Evolutionary conservation across 2,797 vertebrate species (phyloP).

Genomic region (Lagorchestes hirsutus): DNA sequence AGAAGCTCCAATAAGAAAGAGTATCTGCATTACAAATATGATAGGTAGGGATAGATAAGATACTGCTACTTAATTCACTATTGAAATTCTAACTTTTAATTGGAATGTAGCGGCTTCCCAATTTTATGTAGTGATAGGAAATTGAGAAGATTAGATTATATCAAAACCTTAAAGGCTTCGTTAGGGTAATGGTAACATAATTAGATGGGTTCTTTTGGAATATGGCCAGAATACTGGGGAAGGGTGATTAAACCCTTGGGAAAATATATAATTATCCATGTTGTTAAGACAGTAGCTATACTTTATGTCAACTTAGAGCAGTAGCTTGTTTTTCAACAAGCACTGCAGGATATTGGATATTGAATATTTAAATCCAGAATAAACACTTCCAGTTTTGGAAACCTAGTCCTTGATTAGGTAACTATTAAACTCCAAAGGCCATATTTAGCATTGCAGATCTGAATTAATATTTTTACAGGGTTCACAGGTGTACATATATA

Average conservation of each 20-base stretch:
- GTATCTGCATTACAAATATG: slow-evolving; percentile 58
- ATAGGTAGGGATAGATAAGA: slow-evolving; percentile 49
- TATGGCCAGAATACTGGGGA: slow-evolving; percentile 70
- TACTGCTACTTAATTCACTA: slow-evolving; percentile 11
- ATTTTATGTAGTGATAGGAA: slow-evolving; percentile 57
- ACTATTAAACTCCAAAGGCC: slow-evolving; percentile 54
- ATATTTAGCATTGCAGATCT: slow-evolving; percentile 54
- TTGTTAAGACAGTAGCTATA: slow-evolving; percentile 76
- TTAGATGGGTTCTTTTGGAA: slow-evolving; percentile 77
- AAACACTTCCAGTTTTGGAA: slow-evolving; percentile 65
- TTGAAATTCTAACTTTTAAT: slow-evolving; percentile 59
- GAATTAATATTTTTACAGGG: slow-evolving; percentile 25
- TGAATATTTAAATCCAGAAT: slow-evolving; percentile 71
- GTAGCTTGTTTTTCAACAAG: slow-evolving; percentile 61
- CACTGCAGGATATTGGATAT: slow-evolving; percentile 47
- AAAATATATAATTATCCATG: slow-evolving; percentile 80
- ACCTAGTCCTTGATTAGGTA: slow-evolving; percentile 26
- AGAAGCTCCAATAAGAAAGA: slow-evolving; percentile 47
- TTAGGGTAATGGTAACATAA: slow-evolving; percentile 65
- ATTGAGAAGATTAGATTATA: slow-evolving; percentile 77
- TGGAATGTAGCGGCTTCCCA: slow-evolving; percentile 63
- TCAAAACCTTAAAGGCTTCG: slow-evolving; percentile 74
- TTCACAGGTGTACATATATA: too few species aligned
- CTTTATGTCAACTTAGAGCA: slow-evolving; percentile 74
- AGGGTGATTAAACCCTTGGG: slow-evolving; percentile 76